phyloP scores from a whole-genome alignment of 1,140 invertebrate genomes.

The Neotoxoptera formosana region DNA sequence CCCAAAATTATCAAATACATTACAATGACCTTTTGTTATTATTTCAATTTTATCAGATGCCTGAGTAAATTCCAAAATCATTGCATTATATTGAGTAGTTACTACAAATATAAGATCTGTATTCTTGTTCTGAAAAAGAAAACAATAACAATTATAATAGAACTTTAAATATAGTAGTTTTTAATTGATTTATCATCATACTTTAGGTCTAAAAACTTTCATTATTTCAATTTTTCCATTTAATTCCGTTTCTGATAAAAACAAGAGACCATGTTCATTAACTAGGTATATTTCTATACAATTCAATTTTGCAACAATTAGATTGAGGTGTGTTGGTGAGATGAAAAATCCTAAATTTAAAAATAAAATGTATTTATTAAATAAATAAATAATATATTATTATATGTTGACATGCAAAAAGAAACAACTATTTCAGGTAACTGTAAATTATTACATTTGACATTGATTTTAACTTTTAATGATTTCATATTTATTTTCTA shows the following conservation, averaged over 20 bases:
- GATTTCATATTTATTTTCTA: background rate
- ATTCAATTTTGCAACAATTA: constrained; percentile 95
- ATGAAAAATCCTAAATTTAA: constrained; percentile 89
- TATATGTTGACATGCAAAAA: background rate
- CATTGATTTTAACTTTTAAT: background rate
- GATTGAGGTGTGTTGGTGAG: constrained; percentile 89
- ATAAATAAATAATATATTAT: background rate
- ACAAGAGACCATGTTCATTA: constrained; percentile 93
- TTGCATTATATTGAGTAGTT: constrained; percentile 94
- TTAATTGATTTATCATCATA: constrained; percentile 64
- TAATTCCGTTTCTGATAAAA: constrained; percentile 94
- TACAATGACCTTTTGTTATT: constrained; percentile 94
- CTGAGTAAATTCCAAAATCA: constrained; percentile 89
- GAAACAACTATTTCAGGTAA: background rate
- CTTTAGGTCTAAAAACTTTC: constrained; percentile 90
- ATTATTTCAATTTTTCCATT: constrained; percentile 95
- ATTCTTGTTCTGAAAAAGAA: constrained; percentile 78
- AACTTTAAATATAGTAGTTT: background rate
- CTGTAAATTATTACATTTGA: background rate
- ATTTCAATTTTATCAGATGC: constrained; percentile 84
- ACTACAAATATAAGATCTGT: constrained; percentile 95
- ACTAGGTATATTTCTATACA: constrained; percentile 95
- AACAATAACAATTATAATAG: constrained; percentile 49
- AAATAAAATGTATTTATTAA: constrained; percentile 13
- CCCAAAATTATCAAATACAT: constrained; percentile 89